These are phyloP conservation scores for Melopsittacus undulatus DNA, from an alignment of 2,797 vertebrate species.

Conservation along the genomic window DNA sequence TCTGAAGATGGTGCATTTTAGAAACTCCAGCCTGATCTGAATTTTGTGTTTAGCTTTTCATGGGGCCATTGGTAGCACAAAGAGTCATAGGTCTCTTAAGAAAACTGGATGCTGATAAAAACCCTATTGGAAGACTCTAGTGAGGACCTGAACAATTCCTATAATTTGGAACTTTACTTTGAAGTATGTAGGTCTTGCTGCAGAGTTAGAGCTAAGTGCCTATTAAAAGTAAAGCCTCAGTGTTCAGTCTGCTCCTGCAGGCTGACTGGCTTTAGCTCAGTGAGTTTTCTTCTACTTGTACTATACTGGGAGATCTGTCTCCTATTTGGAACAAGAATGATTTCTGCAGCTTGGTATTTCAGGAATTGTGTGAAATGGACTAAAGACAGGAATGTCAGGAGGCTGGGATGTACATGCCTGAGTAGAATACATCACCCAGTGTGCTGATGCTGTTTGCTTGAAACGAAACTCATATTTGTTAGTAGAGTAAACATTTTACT, in stretches of 20 bases:
- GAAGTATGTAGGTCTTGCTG: background rate
- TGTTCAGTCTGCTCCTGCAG: background rate
- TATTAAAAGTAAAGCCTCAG: background rate
- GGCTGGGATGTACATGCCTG: background rate
- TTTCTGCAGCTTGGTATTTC: conserved; percentile 28
- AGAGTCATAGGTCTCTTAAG: background rate
- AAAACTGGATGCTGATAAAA: background rate
- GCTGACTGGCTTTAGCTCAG: background rate
- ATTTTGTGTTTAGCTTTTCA: background rate
- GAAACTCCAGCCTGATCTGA: background rate
- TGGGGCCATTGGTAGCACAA: background rate
- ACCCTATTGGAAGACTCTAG: background rate
- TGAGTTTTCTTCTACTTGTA: background rate
- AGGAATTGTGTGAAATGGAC: conserved; percentile 16
- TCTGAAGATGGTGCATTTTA: background rate
- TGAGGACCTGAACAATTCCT: background rate
- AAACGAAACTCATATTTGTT: background rate
- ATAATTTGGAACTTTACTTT: background rate
- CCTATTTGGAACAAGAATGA: background rate
- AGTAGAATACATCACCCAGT: background rate
- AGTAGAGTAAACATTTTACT: background rate
- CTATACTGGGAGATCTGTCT: background rate
- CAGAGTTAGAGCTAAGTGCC: background rate
- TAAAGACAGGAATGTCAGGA: background rate
- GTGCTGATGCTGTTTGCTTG: background rate